Percentiles rank a stretch among this genome's conserved stretches.
Evolutionary conservation across 2,888 invertebrate species (phyloP).

Genomic region (Hermaeophaga mercurialis): DNA sequence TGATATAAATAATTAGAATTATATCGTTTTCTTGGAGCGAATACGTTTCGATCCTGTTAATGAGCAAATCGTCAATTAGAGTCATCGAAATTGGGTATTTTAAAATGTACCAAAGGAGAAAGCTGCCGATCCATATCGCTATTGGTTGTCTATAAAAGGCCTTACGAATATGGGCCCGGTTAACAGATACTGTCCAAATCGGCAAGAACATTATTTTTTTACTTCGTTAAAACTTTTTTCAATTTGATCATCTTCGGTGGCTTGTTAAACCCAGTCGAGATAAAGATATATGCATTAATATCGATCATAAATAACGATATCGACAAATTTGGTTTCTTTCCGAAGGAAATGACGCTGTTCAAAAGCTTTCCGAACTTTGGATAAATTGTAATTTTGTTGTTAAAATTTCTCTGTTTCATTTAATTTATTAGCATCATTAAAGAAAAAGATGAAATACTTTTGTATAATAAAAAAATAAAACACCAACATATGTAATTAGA

Average conservation of each 20-base stretch:
- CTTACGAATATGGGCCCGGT: slow-evolving; percentile 4
- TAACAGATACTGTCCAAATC: neutral
- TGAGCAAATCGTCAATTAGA: neutral
- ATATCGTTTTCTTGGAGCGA: too few relatives aligned
- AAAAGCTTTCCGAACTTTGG: too few relatives aligned
- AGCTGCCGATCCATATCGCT: slow-evolving; percentile 15
- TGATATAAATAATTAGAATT: too few relatives aligned
- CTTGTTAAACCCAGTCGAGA: neutral
- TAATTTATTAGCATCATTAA: too few relatives aligned
- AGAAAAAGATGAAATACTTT: too few relatives aligned
- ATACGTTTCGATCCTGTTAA: neutral
- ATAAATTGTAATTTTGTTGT: too few relatives aligned
- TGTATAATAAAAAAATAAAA: too few relatives aligned
- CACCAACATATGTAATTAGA: too few relatives aligned
- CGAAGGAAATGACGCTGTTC: too few relatives aligned
- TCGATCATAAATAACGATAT: neutral
- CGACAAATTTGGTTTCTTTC: neutral
- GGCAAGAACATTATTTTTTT: neutral
- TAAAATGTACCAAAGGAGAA: slow-evolving; percentile 10
- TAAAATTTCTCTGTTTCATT: too few relatives aligned
- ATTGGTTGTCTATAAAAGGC: slow-evolving; percentile 15
- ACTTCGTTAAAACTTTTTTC: neutral
- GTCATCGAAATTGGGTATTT: neutral
- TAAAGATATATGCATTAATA: neutral
- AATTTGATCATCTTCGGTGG: neutral